phyloP scores from a whole-genome alignment of 2,113 vertebrate genomes.

The Oncorhynchus clarkii region DNA sequence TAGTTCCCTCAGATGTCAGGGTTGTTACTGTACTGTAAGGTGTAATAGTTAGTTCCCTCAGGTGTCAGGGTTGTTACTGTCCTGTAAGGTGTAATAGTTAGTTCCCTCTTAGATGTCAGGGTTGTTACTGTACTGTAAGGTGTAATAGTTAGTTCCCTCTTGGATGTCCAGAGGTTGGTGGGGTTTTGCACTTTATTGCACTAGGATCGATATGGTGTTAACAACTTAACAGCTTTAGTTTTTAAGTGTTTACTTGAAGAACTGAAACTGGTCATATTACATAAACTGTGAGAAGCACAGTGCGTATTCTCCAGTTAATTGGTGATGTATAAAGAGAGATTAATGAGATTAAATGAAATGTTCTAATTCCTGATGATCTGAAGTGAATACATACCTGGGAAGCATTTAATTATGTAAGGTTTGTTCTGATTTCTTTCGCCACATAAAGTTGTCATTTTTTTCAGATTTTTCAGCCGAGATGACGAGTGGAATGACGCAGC shows the following conservation, averaged over 20 bases:
- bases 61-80: conserved; percentile 8
- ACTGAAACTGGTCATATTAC: too few relatives aligned
- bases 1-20: background rate
- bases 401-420: too few relatives aligned
- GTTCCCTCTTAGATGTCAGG: too few relatives aligned
- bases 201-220: background rate
- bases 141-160: background rate
- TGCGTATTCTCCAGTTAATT: too few relatives aligned
- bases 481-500: conserved; percentile 38
- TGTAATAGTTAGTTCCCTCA: too few relatives aligned
- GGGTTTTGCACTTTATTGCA: background rate
- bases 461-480: conserved; percentile 53
- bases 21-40: too few relatives aligned
- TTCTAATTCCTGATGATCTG: background rate
- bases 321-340: background rate
- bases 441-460: conserved; percentile 3
- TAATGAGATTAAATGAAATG: background rate
- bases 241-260: background rate
- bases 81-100: background rate
- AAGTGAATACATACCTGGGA: background rate
- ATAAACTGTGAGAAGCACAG: background rate
- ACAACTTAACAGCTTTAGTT: background rate
- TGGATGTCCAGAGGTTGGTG: background rate
- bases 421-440: background rate
- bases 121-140: background rate